Base-by-base conservation (phyloP, 1,140 invertebrate species). In the Streblospio benedicti region DNA sequence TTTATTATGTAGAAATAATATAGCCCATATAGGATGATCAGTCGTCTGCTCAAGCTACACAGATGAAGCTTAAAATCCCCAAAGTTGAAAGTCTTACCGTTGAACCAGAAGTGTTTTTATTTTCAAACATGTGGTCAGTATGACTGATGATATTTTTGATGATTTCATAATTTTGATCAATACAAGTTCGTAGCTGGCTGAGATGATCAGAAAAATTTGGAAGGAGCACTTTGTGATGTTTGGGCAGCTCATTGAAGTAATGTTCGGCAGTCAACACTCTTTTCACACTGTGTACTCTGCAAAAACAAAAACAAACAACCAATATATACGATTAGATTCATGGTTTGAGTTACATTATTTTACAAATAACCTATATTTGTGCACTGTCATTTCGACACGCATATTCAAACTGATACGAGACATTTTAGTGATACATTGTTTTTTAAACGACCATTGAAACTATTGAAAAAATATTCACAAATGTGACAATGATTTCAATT, bases 111-210 rank as follows among this genome's bases (percentile, higher is more conserved):
- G n/a, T n/a, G n/a, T 57, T 25, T 9, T 28, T 45, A 76, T 90
- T 90, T 73, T 89, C 87, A 81, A 93, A 93, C 79, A 93, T 87
- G 49, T 83, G 83, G 27, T 86, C 84, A 0, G 87, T 87, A 79
- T 92, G 87, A 68, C 86, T 83, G 30, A 92, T 83, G 51, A 96
- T 90, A 25, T 88, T 76, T 57, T 87, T 85, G 9, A 96, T 89
- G 23, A 96, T 84, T 47, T 84, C 80, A 66, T 88, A 85, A 76
- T 96, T 97, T 54, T 86, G 84, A 45, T 91, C 88, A 27, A 96
- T 85, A 69, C 89, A 91, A 41, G 81, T 79, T 69, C 85, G 84
- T 6, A 94, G 82, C 44, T 83, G 82, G 33, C 84, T 78, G 50
- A 96, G 76, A 74, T 93, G 88, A 4, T 85, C 80, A 41, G 80